Base-by-base conservation (phyloP, 2,797 vertebrate species). In the Sparus aurata region DNA sequence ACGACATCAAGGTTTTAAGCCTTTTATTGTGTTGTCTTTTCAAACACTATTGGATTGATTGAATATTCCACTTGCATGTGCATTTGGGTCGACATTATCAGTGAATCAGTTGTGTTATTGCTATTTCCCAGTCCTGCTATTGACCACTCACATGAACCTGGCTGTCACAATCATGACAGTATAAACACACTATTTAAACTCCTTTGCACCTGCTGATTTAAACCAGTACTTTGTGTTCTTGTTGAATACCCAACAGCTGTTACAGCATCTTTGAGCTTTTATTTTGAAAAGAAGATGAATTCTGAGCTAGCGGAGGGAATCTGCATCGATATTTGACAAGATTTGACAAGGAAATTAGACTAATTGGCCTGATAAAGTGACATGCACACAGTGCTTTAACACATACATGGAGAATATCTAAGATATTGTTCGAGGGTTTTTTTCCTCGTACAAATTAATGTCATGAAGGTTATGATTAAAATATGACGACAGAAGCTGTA, bases 1-100 rank as follows among this genome's bases (percentile, higher is more conserved):
- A 46, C 60, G 0, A 58, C 84, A 23, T 67, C 84, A 73, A 94
- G 94, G 89, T 93, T 77, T 80, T 15, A 63, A 46, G 4, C 12
- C 52, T 79, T 75, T 53, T 66, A 2, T 77, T 57, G 72, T 46
- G 15, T 75, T 43, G 7, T 13, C 10, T 23, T 55, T 22, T 45
- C 3, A 55, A 22, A 27, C 8, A 20, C n/a, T 2, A 2, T 18
- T 46, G 13, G 3, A 30, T 12, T 20, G 47, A 15, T 6, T 46
- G 16, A 47, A 50, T 58, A 3, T 22, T 50, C 7, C 7, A 41
- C 18, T 13, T 78, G 4, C 47, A 4, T 71, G 49, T 49, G 41
- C 38, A 10, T 45, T 43, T 18, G 4, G 23, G 45, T 15, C 11
- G 49, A 57, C 4, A 17, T 22, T 18, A 20, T 38, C 3, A 61